Evolutionary conservation across 2,797 vertebrate species (phyloP).

Genomic region (Thaleichthys pacificus): DNA sequence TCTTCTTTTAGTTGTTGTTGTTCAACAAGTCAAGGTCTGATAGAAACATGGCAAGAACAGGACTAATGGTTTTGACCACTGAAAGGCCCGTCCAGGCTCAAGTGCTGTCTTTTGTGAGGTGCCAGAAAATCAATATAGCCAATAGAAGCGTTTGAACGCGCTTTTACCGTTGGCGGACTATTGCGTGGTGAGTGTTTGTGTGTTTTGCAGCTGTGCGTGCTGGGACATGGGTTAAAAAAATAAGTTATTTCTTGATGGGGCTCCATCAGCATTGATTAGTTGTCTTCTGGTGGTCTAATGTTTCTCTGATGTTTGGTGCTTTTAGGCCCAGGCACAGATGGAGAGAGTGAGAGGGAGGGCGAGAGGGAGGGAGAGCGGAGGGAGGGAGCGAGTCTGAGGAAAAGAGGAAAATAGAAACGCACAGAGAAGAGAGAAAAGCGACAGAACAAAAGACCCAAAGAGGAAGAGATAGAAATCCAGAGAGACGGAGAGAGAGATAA

Average conservation of each 20-base stretch:
- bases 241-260: conserved; percentile 17
- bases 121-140: background rate
- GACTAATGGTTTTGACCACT: conserved; percentile 36
- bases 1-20: background rate
- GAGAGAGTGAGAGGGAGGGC: background rate
- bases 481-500: conserved; percentile 56
- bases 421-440: conserved; percentile 5
- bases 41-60: no score
- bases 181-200: background rate
- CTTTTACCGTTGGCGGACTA: background rate
- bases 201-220: background rate
- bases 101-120: background rate
- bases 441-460: conserved; percentile 12
- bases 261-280: conserved; percentile 14
- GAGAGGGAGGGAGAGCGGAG: background rate
- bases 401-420: no score
- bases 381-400: conserved; percentile 15
- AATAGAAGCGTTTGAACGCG: background rate
- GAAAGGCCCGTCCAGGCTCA: background rate
- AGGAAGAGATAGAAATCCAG: conserved; percentile 25
- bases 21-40: background rate
- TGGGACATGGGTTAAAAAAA: conserved; percentile 14
- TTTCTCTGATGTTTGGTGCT: conserved; percentile 20
- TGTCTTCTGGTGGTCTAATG: conserved; percentile 7
- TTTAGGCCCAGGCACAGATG: conserved; percentile 21